Conservation (phyloP, 1,140 invertebrate species). For the Helicoverpa zea region DNA sequence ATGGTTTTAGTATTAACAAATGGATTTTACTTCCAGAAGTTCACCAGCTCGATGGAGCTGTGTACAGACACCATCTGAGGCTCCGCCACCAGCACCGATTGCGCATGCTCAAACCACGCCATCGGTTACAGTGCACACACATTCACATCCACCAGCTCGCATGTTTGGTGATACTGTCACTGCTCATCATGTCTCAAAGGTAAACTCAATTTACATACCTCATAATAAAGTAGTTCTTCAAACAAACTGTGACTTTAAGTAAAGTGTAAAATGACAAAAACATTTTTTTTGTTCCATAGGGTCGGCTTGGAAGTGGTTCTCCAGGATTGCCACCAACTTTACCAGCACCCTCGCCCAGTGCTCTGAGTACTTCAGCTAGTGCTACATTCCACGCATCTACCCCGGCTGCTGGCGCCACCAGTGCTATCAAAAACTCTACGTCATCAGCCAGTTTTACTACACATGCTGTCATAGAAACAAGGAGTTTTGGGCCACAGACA, state of each 20-base stretch:
- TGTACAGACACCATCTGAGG: slow-evolving; percentile 77
- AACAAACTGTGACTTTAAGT: no score
- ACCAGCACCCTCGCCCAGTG: slow-evolving; percentile 89
- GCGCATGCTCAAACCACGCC: slow-evolving; percentile 74
- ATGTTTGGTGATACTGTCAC: slow-evolving; percentile 88
- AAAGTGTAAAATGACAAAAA: no score
- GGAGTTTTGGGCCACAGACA: slow-evolving; percentile 86
- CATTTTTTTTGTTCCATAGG: no score
- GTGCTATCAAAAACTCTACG: slow-evolving; percentile 87
- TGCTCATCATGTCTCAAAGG: slow-evolving; percentile 81
- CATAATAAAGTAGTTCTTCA: no score
- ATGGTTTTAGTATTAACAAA: no score
- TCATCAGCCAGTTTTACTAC: slow-evolving; percentile 88
- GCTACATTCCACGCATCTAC: slow-evolving; percentile 82
- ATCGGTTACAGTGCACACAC: slow-evolving; percentile 65
- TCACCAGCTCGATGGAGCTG: slow-evolving; percentile 82
- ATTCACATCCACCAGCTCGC: slow-evolving; percentile 79
- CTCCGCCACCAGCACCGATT: slow-evolving; percentile 75
- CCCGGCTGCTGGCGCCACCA: slow-evolving; percentile 84
- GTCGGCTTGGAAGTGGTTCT: slow-evolving; percentile 77
- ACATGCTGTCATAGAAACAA: slow-evolving; percentile 85
- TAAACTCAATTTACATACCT: slow-evolving; percentile 46
- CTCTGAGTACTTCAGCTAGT: slow-evolving; percentile 82
- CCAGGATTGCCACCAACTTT: slow-evolving; percentile 89
- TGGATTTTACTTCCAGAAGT: slow-evolving; percentile 48